These are phyloP conservation scores for Canis aureus DNA, from an alignment of 2,113 vertebrate species.

Conservation along the genomic window DNA sequence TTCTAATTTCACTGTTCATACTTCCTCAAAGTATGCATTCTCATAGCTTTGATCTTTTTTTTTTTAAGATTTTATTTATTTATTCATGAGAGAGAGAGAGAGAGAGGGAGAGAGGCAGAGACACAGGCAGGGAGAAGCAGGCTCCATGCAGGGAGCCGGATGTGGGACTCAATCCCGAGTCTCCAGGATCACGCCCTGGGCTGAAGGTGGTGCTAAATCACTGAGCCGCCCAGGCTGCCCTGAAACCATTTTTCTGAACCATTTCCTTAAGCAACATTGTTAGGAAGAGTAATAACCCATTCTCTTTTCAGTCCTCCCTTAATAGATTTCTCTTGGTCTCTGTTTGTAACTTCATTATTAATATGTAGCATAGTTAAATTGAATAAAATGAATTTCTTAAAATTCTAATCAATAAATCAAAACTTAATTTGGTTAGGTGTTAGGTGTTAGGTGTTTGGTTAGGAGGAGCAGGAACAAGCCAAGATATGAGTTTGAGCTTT, in stretches of 20 bases:
- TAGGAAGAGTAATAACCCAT: neutral
- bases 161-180: too few species aligned
- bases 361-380: neutral
- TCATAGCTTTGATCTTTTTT: neutral
- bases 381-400: slow-evolving; percentile 12
- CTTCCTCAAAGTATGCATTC: neutral
- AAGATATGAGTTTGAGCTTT: neutral
- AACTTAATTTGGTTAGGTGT: neutral
- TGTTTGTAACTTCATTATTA: neutral
- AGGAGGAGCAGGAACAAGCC: neutral
- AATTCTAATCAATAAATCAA: neutral
- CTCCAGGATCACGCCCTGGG: too few species aligned
- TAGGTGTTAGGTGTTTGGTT: too few species aligned
- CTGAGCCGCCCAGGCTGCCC: too few species aligned
- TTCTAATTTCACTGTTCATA: neutral
- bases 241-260: neutral
- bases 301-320: neutral
- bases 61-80: too few species aligned
- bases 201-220: too few species aligned
- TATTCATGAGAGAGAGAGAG: too few species aligned
- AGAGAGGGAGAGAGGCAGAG: too few species aligned
- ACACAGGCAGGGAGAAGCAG: too few species aligned
- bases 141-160: too few species aligned
- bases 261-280: neutral
- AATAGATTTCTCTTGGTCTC: neutral